These are phyloP conservation scores for Halictus quadricinctus DNA, from an alignment of 2,888 invertebrate genomes.

Conservation along the genomic window DNA sequence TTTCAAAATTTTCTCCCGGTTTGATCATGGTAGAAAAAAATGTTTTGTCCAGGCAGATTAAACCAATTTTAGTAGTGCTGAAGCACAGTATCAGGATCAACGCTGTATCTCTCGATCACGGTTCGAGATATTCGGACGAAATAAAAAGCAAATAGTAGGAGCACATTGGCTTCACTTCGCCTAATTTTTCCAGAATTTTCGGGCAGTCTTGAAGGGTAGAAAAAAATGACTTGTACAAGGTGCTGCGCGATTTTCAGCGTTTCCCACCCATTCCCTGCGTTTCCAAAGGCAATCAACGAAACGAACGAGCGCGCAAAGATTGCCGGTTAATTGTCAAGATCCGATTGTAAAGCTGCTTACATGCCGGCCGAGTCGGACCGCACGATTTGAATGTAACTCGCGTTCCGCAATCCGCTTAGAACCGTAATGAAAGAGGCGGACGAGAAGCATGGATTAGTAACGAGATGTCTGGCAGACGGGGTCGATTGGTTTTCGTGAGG, in stretches of 20 bases:
- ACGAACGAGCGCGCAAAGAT: neutral
- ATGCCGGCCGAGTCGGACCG: constrained; percentile 9
- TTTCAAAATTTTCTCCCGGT: neutral
- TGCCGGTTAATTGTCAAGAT: constrained; percentile 41
- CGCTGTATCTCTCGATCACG: neutral
- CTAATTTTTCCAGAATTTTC: neutral
- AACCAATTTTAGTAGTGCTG: neutral
- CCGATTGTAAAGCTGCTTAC: constrained; percentile 43
- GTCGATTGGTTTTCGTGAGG: constrained; percentile 31
- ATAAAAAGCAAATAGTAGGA: neutral
- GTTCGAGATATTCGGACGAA: neutral
- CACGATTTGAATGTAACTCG: constrained; percentile 32
- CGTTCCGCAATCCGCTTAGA: constrained; percentile 42
- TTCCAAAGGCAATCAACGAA: neutral
- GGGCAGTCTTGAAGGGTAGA: neutral
- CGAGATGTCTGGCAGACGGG: constrained; percentile 24
- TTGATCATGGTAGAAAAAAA: neutral
- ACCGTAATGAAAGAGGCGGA: constrained; percentile 37
- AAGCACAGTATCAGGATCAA: neutral
- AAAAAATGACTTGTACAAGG: neutral
- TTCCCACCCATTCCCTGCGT: neutral
- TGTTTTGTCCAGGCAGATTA: neutral
- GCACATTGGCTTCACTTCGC: neutral
- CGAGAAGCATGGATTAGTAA: constrained; percentile 37
- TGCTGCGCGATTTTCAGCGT: neutral